phyloP scores from a whole-genome alignment of 2,113 vertebrate genomes.

The Apteryx mantelli region DNA sequence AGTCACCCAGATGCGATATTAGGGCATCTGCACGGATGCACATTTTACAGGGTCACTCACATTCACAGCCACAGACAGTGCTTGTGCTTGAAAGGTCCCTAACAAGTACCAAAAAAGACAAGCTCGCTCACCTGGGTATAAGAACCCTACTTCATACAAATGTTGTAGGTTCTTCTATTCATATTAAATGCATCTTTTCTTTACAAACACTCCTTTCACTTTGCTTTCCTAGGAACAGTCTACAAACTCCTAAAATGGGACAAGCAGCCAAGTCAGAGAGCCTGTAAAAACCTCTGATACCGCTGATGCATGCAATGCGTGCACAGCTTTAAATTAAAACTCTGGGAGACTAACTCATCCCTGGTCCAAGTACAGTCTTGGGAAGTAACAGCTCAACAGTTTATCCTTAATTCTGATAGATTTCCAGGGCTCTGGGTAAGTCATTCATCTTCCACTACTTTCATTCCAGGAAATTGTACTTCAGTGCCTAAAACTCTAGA shows the following conservation, averaged over 20 bases:
- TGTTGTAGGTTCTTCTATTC: background rate
- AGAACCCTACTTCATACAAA: rapidly evolving
- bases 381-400: background rate
- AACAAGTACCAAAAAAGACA: background rate
- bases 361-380: background rate
- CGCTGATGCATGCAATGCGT: rapidly evolving
- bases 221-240: background rate
- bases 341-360: background rate
- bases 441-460: background rate
- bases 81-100: background rate
- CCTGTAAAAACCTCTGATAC: background rate
- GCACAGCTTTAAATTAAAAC: background rate
- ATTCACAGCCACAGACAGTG: background rate
- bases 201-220: background rate
- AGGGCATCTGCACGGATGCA: rapidly evolving
- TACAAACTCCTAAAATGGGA: background rate
- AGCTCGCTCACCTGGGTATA: background rate
- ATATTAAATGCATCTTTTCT: background rate
- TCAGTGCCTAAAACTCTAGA: background rate
- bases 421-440: background rate
- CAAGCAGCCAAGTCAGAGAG: background rate
- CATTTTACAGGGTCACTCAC: background rate
- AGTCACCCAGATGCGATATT: background rate
- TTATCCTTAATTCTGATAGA: background rate
- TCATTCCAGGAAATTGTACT: background rate